Percentiles rank a stretch among this genome's conserved stretches.
phyloP scores from a whole-genome alignment of 2,888 invertebrate genomes.

The Halocaridina rubra region DNA sequence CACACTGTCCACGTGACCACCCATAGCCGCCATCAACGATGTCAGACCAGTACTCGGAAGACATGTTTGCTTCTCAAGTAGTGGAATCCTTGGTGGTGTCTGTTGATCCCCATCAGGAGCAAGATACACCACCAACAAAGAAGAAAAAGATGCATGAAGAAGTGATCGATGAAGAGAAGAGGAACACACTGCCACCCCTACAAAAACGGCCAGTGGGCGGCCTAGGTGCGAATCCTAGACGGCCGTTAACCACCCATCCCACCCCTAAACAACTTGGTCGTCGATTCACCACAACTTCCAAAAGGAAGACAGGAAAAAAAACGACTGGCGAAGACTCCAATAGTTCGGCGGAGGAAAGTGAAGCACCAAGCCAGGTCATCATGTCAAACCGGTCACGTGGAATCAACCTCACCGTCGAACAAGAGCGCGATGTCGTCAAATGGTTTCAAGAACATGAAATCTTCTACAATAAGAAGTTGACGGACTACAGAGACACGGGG shows the following conservation, averaged over 20 bases:
- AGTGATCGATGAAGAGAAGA: no score
- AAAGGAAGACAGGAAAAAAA: not conserved
- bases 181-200: no score
- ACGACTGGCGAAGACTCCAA: not conserved
- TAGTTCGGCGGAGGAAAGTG: not conserved
- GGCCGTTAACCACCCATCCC: not conserved
- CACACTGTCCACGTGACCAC: no score
- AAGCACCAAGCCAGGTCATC: not conserved
- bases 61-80: no score
- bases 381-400: not conserved
- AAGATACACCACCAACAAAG: no score
- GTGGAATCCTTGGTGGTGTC: no score
- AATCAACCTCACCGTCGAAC: not conserved
- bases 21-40: no score
- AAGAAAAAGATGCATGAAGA: no score
- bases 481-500: not conserved
- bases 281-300: not conserved
- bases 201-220: no score
- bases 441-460: not conserved
- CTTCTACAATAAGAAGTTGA: not conserved
- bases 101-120: no score
- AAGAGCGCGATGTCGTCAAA: no score
- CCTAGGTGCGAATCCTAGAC: not conserved
- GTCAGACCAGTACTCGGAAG: no score
- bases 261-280: not conserved